Base-by-base conservation (phyloP, 2,797 vertebrate species). In the Rachycentron canadum region DNA sequence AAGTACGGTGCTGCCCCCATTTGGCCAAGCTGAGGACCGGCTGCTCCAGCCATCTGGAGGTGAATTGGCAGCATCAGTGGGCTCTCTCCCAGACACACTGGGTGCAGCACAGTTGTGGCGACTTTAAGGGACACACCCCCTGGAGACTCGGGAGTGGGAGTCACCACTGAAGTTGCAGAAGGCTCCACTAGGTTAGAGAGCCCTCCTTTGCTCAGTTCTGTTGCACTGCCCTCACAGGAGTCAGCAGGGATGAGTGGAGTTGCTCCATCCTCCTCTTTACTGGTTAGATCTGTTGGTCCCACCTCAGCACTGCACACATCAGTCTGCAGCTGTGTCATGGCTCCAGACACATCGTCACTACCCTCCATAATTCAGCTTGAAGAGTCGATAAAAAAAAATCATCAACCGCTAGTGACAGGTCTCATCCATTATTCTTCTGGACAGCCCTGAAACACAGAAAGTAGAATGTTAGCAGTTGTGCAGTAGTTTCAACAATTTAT, bases 1-100 rank as follows among this genome's bases (percentile, higher is more conserved):
- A 99, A 93, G 30, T 97, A 99, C 0, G 98, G 96, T 2, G 97
- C 93, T 7, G 95, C 92, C 23, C 93, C 93, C 55, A 95, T 90
- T 28, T 96, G 94, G 2, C 95, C 93, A 53, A 98, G 93, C 92
- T 97, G 97, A 0, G 97, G 90, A 0, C 94, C 93, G 0, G 97
- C 86, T 1, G 96, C 94, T 32, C 97, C 96, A 0, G 96, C 96
- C 59, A 99, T 96, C 91, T 98, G 93, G 32, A 94, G 91, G 78
- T 94, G 97, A 82, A 99, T 97, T 70, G 98, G 98, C 87, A 99
- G 91, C 84, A 99, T 96, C 60, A 99, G 95, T 0, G 97, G 96
- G 83, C 95, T 97, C 66, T 99, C 98, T 41, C 97, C 98, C 28
- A 99, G 94, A 86, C 98, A 99, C 90, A 99, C 95, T 11, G 98